Base-by-base conservation (phyloP, 2,888 invertebrate genomes). In the Drosophila merina region DNA sequence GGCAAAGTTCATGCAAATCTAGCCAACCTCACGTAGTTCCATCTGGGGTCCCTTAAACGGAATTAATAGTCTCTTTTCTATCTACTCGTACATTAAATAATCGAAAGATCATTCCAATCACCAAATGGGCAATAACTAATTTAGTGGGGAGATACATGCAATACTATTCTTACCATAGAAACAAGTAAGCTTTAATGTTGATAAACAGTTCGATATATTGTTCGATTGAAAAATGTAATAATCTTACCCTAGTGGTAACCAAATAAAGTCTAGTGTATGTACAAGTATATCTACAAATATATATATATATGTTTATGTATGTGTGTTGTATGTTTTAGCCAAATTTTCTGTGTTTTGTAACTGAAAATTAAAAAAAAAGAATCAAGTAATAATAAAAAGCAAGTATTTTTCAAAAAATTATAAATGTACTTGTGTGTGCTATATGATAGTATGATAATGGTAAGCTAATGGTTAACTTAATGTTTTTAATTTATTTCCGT, bases 261-360 rank as follows among this genome's bases (percentile, higher is more conserved):
- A 63, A 79, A 60, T 57, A 68, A 72, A 54, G 38, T 75, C 69
- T 82, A 81, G 86, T 66, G 72, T 81, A 75, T 84, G 71, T 70
- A 20, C 20, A 20, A 20, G 20, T 20, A 71, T 57, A 69, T 62
- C 68, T 67, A 52, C 38, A 64, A 57, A 51, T 72, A 69, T 72
- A 74, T 56, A 33, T 33, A 33, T 36, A 56, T 66, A 76, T 83
- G 62, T 80, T 73, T 77, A 82, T 76, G 72, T 78, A 79, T 88
- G 82, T 88, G 88, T 83, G 82, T 83, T 83, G 88, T 88, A 88
- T 63, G 77, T 74, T 83, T 77, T 83, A 83, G 82, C 86, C 77
- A 88, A 83, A 81, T 70, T 83, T 86, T 68, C 69, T 86, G 86
- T 83, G 82, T 82, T 76, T 83, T 83, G 80, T 83, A 83, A 83